These are phyloP conservation scores for Cynaeus angustus DNA, from an alignment of 2,888 invertebrate genomes.

Conservation along the genomic window DNA sequence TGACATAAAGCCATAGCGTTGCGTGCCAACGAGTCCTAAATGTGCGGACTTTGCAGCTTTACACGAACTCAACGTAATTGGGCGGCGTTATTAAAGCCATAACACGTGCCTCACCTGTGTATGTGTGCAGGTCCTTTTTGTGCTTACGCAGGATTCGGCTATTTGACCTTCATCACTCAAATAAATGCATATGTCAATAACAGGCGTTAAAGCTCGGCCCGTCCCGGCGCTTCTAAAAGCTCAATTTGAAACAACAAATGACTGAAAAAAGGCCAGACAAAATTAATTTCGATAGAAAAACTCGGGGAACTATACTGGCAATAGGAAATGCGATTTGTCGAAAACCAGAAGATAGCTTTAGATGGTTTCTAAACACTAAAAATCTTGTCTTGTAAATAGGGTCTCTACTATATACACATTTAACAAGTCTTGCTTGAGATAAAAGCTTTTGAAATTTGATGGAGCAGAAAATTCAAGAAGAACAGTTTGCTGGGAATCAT, in stretches of 20 bases:
- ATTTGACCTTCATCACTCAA: conserved; percentile 35
- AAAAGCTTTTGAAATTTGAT: too few species aligned
- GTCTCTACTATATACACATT: too few species aligned
- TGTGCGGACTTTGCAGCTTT: conserved; percentile 48
- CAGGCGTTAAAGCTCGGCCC: conserved; percentile 14
- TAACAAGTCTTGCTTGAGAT: too few species aligned
- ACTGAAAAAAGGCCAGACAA: conserved; percentile 3
- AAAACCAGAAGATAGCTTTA: too few species aligned
- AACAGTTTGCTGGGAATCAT: too few species aligned
- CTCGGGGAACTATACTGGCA: neutral
- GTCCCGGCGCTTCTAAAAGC: neutral
- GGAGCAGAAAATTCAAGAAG: too few species aligned
- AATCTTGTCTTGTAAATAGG: too few species aligned
- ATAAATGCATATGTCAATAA: conserved; percentile 45
- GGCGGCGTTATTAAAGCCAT: conserved; percentile 40
- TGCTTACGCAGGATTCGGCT: conserved; percentile 32
- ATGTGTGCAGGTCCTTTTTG: conserved; percentile 25
- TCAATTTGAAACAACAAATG: conserved; percentile 32
- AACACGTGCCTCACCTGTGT: conserved; percentile 47
- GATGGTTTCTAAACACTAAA: too few species aligned
- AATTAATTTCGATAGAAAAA: neutral
- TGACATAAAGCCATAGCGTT: conserved; percentile 17
- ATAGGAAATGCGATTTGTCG: too few species aligned
- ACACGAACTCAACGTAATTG: conserved; percentile 41
- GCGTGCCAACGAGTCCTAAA: conserved; percentile 43